Percentiles rank a stretch among this genome's conserved stretches.
These are phyloP conservation scores for Bothrops jararaca DNA, from an alignment of 2,113 vertebrate species.

Conservation along the genomic window DNA sequence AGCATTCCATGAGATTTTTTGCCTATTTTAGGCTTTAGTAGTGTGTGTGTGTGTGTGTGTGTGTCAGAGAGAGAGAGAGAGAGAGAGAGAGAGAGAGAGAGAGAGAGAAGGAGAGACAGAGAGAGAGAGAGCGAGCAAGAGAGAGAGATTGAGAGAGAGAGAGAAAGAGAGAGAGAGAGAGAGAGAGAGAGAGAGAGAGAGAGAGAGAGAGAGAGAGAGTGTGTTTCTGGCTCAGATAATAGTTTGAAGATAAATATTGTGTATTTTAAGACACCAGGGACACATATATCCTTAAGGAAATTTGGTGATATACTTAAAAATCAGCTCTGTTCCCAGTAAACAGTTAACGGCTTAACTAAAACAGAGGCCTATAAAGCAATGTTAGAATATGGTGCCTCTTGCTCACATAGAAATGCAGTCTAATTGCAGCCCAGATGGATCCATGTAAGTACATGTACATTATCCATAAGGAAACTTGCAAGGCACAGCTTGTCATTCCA, in stretches of 20 bases:
- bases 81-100: too few relatives aligned
- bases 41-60: too few relatives aligned
- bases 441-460: not conserved
- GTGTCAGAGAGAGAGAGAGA: too few relatives aligned
- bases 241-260: not conserved
- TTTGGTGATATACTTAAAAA: not conserved
- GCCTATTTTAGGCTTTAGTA: too few relatives aligned
- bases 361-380: not conserved
- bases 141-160: not conserved
- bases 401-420: not conserved
- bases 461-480: not conserved
- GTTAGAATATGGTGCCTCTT: not conserved
- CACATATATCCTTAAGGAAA: not conserved
- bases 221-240: not conserved
- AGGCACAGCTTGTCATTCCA: not conserved
- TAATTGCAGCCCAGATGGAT: not conserved
- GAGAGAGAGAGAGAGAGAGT: not conserved
- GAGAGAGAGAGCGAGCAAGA: not conserved
- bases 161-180: too few relatives aligned
- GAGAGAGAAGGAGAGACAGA: not conserved
- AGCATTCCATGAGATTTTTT: too few relatives aligned
- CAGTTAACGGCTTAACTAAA: not conserved
- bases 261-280: not conserved
- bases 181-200: too few relatives aligned
- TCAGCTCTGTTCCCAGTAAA: not conserved